These are phyloP conservation scores for Gryllus bimaculatus DNA, from an alignment of 1,140 invertebrate genomes.

Conservation along the genomic window DNA sequence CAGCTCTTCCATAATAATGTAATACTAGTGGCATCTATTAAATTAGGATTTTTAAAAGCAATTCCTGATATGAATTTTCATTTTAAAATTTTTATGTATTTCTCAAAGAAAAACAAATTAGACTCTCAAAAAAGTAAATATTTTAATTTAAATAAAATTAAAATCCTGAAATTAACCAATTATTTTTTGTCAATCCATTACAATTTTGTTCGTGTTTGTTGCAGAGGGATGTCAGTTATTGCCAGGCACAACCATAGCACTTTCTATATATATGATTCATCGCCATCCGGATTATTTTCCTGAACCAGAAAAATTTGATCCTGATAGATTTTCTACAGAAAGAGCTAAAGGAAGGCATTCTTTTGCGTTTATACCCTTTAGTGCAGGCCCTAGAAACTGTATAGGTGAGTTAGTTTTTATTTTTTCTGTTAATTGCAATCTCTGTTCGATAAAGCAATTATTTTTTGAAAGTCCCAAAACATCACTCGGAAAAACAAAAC, in stretches of 20 bases:
- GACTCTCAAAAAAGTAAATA: too few relatives aligned
- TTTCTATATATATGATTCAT: constrained; percentile 45
- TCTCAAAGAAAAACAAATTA: too few relatives aligned
- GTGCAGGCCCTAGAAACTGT: constrained; percentile 53
- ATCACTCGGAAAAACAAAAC: too few relatives aligned
- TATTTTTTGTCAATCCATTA: too few relatives aligned
- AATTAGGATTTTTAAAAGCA: too few relatives aligned
- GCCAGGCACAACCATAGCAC: constrained; percentile 38
- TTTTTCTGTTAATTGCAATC: neutral
- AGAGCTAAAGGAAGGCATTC: constrained; percentile 37
- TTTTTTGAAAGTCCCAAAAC: neutral
- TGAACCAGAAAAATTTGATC: constrained; percentile 52
- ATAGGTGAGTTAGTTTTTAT: constrained; percentile 41
- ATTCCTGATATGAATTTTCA: too few relatives aligned
- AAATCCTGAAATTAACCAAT: too few relatives aligned
- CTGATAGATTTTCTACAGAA: constrained; percentile 54
- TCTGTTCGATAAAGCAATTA: too few relatives aligned
- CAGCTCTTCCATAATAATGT: too few relatives aligned
- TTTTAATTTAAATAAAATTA: too few relatives aligned
- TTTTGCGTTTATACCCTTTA: constrained; percentile 52
- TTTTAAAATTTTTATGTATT: too few relatives aligned
- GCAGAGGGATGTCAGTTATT: constrained; percentile 41
- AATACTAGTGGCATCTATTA: too few relatives aligned
- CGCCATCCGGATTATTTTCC: constrained; percentile 43
- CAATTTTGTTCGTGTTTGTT: constrained; percentile 6